These are phyloP conservation scores for Danio tinwini DNA, from an alignment of 2,797 vertebrate genomes.

Conservation along the genomic window DNA sequence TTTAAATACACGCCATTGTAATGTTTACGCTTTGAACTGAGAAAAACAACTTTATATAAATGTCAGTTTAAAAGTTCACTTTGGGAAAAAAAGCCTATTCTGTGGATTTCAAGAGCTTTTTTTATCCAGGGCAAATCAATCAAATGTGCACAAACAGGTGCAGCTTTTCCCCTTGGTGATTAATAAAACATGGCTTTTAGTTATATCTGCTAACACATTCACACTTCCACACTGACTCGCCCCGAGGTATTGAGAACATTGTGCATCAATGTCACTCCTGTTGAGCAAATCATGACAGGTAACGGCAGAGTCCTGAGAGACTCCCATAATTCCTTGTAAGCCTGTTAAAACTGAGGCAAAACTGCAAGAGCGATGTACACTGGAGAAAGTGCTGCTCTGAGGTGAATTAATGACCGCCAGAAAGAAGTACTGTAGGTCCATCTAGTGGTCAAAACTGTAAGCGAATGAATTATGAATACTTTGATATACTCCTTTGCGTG, in stretches of 20 bases:
- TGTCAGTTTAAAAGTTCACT: background rate
- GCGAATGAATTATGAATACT: background rate
- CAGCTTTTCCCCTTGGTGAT: background rate
- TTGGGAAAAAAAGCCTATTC: background rate
- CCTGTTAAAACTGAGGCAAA: background rate
- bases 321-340: slow-evolving; percentile 2
- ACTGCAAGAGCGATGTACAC: background rate
- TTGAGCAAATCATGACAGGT: slow-evolving; percentile 24
- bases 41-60: background rate
- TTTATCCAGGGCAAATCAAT: background rate
- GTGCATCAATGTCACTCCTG: slow-evolving; percentile 12
- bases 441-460: slow-evolving; percentile 10
- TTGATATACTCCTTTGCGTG: too few relatives aligned
- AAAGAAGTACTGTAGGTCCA: background rate
- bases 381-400: background rate
- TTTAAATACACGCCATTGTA: background rate
- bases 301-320: background rate
- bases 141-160: background rate
- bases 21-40: background rate
- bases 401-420: background rate
- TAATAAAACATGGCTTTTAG: slow-evolving; percentile 6
- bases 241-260: background rate
- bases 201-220: slow-evolving; percentile 4
- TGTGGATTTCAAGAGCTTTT: background rate
- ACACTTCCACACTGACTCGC: background rate